phyloP scores from a whole-genome alignment of 1,140 invertebrate species.

The Sesamia nonagrioides region DNA sequence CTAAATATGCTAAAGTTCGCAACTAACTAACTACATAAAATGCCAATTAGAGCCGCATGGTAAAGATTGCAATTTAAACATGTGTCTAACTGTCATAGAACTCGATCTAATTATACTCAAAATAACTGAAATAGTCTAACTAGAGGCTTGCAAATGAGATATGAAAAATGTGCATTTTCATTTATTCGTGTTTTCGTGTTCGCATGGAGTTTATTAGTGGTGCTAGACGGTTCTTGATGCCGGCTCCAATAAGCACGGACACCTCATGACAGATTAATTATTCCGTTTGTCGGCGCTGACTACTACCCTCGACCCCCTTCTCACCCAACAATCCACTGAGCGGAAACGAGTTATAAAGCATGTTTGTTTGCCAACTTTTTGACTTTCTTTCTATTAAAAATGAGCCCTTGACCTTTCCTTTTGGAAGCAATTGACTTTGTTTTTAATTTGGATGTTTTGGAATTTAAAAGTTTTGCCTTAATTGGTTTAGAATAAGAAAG shows the following conservation, averaged over 20 bases:
- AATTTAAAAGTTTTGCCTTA: background rate
- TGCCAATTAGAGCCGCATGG: background rate
- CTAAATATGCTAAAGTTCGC: conserved; percentile 1
- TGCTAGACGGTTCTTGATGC: conserved; percentile 39
- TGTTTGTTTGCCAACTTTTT: conserved; percentile 12
- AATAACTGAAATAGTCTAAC: conserved; percentile 20
- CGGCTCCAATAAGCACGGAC: conserved; percentile 55
- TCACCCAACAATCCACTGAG: background rate
- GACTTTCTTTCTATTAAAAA: background rate
- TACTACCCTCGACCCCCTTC: background rate
- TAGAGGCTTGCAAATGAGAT: background rate
- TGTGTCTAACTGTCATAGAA: background rate
- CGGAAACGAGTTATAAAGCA: conserved; percentile 28
- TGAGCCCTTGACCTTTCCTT: background rate
- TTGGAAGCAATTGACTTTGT: conserved; percentile 7
- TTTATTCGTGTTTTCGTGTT: conserved; percentile 19
- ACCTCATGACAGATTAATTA: conserved; percentile 68
- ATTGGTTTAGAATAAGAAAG: conserved; percentile 8
- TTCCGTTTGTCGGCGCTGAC: conserved; percentile 56
- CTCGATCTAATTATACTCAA: conserved; percentile 11
- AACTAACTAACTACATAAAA: background rate
- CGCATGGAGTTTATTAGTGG: conserved; percentile 39
- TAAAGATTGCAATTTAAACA: conserved; percentile 3
- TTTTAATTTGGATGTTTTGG: background rate
- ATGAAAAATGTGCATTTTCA: conserved; percentile 15